Base-by-base conservation (phyloP, 2,888 invertebrate species). In the Prosopocoilus inquinatus region DNA sequence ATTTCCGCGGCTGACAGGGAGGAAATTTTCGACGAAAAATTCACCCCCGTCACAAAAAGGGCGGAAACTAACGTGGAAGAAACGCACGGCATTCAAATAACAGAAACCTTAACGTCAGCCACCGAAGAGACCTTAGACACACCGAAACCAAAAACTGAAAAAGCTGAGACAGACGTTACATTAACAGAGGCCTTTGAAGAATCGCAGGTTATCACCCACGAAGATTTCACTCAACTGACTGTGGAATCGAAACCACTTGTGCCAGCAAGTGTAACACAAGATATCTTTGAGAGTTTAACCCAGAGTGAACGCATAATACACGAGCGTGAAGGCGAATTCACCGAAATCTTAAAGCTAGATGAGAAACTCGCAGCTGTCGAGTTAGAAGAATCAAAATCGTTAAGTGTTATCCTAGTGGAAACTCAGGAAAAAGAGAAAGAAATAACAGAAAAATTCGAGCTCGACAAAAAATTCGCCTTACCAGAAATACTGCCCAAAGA, bases 31-130 rank as follows among this genome's bases (percentile, higher is more conserved):
- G 65, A 66, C 16, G 70, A 69, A 39, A 74, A 74, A 28, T 63
- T 76, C 2, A 75, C 76, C 68, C 81, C 81, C 9, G 82, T 79
- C 48, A 76, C 72, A 44, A 86, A 85, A 66, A 76, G 64, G 12
- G 81, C 81, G n/a, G 74, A 81, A 44, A 66, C 79, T 43, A 80
- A 70, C 52, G 81, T 81, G 71, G 80, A 78, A 72, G 81, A 78
- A 77, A 79, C 75, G 68, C 80, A 83, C 73, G 73, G 84, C 60
- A 61, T 89, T 47, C 81, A 81, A 63, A 48, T 64, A 55, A 62
- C 59, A 28, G 67, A 58, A 63, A 58, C 53, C 41, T 57, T 59
- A 55, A 59, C 59, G 47, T 50, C 58, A 33, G 64, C 63, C 34
- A 48, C 43, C 36, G 65, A 64, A 56, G 47, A 50, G 41, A 50